A percentile compares a stretch with the other conserved stretches of the same genome.
phyloP scores from a whole-genome alignment of 2,113 vertebrate species.

The Microcebus lehilahytsara region DNA sequence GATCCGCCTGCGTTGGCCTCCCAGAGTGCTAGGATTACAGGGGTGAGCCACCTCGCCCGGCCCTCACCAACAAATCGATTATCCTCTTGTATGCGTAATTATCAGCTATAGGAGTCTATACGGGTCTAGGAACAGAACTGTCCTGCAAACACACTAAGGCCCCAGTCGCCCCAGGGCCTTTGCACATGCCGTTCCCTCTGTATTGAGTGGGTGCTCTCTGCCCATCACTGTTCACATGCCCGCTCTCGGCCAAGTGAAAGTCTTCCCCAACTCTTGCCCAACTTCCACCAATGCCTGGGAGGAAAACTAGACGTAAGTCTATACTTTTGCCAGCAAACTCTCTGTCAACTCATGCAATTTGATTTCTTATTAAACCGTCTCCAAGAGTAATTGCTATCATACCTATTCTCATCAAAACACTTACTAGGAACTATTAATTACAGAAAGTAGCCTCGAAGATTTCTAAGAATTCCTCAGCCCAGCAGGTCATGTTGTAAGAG shows the following conservation, averaged over 20 bases:
- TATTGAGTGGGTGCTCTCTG: background rate
- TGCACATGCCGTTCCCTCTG: background rate
- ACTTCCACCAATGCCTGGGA: fast-evolving
- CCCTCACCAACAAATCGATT: background rate
- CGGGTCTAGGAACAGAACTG: background rate
- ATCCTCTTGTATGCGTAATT: background rate
- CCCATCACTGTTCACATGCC: background rate
- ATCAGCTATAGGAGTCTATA: background rate
- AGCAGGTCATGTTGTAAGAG: background rate
- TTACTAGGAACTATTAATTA: background rate
- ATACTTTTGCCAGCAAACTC: background rate
- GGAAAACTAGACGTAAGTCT: background rate
- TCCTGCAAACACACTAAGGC: background rate
- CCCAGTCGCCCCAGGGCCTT: background rate
- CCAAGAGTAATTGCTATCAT: background rate
- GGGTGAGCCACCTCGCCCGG: too few relatives aligned
- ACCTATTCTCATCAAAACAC: background rate
- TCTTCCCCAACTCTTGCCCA: background rate
- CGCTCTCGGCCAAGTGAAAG: background rate
- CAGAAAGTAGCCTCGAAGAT: conserved; percentile 21
- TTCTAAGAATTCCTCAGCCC: conserved; percentile 23
- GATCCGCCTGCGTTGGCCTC: too few relatives aligned
- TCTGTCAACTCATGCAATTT: background rate
- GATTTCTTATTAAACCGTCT: conserved; percentile 11
- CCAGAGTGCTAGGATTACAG: too few relatives aligned